A percentile compares a stretch with the other conserved stretches of the same genome.
Evolutionary conservation across 2,888 invertebrate species (phyloP).

Genomic region (Tinea semifulvella): DNA sequence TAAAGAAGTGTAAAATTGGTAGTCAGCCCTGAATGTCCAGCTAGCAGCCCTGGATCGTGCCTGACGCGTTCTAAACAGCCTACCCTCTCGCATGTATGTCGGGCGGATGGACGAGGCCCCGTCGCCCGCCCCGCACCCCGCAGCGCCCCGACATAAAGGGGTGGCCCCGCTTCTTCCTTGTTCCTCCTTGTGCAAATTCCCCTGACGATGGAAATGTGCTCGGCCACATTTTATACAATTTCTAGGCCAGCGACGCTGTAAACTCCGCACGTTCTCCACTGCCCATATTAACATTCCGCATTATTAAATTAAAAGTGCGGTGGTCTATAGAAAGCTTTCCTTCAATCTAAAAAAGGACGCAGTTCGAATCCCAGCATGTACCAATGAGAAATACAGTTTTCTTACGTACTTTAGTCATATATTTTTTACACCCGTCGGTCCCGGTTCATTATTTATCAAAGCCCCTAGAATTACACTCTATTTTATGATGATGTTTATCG

Average conservation of each 20-base stretch:
- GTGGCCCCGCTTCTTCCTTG: constrained; percentile 61
- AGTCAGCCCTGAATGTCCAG: constrained; percentile 59
- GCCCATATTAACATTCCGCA: constrained; percentile 10
- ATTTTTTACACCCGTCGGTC: no score
- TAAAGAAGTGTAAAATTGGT: constrained; percentile 9
- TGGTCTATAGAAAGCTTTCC: neutral
- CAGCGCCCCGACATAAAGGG: constrained; percentile 52
- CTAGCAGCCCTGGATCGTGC: constrained; percentile 55
- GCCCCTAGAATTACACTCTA: no score
- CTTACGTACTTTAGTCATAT: no score
- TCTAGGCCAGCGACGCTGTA: constrained; percentile 45
- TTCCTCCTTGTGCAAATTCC: constrained; percentile 68
- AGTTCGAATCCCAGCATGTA: no score
- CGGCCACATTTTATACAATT: constrained; percentile 67
- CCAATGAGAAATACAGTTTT: no score
- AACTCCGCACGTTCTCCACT: constrained; percentile 25
- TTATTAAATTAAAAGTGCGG: constrained; percentile 12
- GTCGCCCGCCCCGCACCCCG: constrained; percentile 20
- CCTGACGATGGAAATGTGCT: constrained; percentile 66
- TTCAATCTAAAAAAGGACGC: no score
- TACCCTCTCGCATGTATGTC: constrained; percentile 51
- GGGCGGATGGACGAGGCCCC: constrained; percentile 49
- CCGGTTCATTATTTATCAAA: no score
- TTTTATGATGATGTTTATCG: no score
- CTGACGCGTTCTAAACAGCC: constrained; percentile 61